Conservation (phyloP, 1,140 invertebrate species). For the Stegodyphus mimosarum region DNA sequence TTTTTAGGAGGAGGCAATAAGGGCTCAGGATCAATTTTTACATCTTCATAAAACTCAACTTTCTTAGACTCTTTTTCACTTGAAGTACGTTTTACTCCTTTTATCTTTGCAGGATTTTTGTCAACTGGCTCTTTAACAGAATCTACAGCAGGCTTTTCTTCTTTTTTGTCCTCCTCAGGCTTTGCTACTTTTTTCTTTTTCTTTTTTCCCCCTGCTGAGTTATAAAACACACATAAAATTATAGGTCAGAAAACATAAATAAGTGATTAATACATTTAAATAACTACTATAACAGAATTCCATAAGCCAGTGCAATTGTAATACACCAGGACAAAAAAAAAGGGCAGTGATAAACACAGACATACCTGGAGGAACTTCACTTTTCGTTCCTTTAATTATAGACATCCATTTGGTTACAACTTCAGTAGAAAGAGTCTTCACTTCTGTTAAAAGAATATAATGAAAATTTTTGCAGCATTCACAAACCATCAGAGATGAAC, state of each 20-base stretch:
- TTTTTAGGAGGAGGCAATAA: constrained; percentile 51
- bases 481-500: too few relatives aligned
- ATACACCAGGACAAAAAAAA: too few relatives aligned
- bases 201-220: constrained; percentile 62
- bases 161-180: constrained; percentile 69
- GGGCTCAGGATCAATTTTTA: constrained; percentile 57
- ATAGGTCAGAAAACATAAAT: too few relatives aligned
- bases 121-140: not conserved
- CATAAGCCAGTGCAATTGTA: too few relatives aligned
- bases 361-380: constrained; percentile 65
- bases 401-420: constrained; percentile 92
- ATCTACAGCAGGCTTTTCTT: constrained; percentile 8
- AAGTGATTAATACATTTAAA: too few relatives aligned
- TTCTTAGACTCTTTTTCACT: constrained; percentile 42
- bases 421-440: constrained; percentile 78
- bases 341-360: too few relatives aligned
- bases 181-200: constrained; percentile 70
- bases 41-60: constrained; percentile 54
- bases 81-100: constrained; percentile 37
- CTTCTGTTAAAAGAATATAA: constrained; percentile 72
- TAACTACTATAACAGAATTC: too few relatives aligned
- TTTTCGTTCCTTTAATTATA: constrained; percentile 75
- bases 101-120: constrained; percentile 10
- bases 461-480: not conserved
- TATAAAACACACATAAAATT: not conserved